A percentile compares a stretch with the other conserved stretches of the same genome.
Evolutionary conservation across 2,113 vertebrate species (phyloP).

Genomic region (Serranochromis macrocephalus): DNA sequence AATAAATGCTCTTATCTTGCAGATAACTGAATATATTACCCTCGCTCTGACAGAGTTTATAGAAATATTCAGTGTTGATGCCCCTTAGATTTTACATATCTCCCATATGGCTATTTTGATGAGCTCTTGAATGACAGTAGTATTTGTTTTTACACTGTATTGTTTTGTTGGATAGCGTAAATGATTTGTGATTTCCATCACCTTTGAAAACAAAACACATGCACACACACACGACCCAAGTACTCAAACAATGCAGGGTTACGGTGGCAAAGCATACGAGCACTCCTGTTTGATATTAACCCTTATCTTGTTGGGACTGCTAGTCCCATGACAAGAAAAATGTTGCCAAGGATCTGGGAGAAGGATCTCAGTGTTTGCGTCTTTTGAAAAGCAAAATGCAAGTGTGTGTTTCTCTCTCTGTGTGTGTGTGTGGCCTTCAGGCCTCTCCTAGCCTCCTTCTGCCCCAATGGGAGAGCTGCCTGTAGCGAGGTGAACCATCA

Average conservation of each 20-base stretch:
- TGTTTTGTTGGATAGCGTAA: conserved; percentile 31
- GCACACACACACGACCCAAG: conserved; percentile 31
- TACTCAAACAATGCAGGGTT: conserved; percentile 57
- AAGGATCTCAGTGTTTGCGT: conserved; percentile 43
- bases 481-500: conserved; percentile 69
- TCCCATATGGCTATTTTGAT: conserved; percentile 26
- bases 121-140: conserved; percentile 50
- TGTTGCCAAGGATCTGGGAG: conserved; percentile 54
- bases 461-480: conserved; percentile 64
- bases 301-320: conserved; percentile 60
- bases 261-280: conserved; percentile 51
- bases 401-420: conserved; percentile 4
- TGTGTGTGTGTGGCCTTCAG: conserved; percentile 55
- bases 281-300: conserved; percentile 69
- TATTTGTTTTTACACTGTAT: conserved; percentile 27
- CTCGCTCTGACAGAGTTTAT: conserved; percentile 1
- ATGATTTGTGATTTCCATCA: conserved; percentile 41
- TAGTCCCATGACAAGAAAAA: conserved; percentile 54
- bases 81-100: conserved; percentile 20
- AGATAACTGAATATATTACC: conserved; percentile 19
- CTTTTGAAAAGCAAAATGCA: conserved; percentile 42
- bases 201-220: conserved; percentile 31
- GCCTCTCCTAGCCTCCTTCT: conserved; percentile 60
- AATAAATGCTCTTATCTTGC: neutral
- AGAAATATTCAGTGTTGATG: neutral